These are phyloP conservation scores for Noctua comes DNA, from an alignment of 2,888 invertebrate genomes.

Conservation along the genomic window DNA sequence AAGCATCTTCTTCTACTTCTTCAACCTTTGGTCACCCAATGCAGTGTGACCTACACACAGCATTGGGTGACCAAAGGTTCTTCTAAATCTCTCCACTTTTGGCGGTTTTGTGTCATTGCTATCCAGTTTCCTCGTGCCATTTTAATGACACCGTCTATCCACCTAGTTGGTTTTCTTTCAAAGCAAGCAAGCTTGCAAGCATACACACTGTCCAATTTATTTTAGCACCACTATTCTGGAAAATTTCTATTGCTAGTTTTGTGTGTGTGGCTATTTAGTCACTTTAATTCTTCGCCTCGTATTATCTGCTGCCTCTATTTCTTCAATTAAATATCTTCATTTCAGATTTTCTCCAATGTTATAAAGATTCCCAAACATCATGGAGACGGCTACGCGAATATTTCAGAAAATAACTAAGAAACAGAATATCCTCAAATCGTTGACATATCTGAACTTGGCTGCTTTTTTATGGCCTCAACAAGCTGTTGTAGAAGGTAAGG, in stretches of 20 bases:
- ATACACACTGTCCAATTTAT: too few species aligned
- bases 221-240: too few species aligned
- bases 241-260: too few species aligned
- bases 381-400: slow-evolving; percentile 23
- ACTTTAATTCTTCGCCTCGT: neutral
- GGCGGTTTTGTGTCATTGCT: neutral
- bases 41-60: too few species aligned
- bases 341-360: slow-evolving; percentile 6
- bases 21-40: neutral
- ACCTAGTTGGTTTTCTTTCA: neutral
- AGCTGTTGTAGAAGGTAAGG: slow-evolving; percentile 32
- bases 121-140: neutral
- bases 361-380: neutral
- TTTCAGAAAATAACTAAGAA: neutral
- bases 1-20: too few species aligned
- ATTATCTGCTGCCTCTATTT: neutral
- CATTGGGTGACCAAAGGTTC: too few species aligned
- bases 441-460: slow-evolving; percentile 12
- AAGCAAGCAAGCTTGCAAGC: too few species aligned
- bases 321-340: neutral
- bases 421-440: slow-evolving; percentile 25
- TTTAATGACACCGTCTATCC: neutral
- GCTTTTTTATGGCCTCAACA: slow-evolving; percentile 20
- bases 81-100: neutral
- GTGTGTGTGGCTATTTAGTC: neutral